Evolutionary conservation across 2,888 invertebrate genomes (phyloP).

Genomic region (Aporophyla lueneburgensis): DNA sequence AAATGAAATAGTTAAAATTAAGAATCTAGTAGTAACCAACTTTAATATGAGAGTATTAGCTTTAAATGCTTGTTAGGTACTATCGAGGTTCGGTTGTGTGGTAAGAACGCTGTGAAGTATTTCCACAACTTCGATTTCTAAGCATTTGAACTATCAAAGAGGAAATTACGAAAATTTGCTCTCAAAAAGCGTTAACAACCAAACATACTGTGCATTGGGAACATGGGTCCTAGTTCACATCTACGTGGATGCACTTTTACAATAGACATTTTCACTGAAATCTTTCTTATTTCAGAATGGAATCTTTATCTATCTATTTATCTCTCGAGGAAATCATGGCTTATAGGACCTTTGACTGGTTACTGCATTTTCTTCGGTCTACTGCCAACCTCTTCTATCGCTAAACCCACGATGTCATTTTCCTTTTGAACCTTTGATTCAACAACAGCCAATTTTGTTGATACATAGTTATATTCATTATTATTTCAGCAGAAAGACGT

Average conservation of each 20-base stretch:
- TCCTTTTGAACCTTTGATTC: not conserved
- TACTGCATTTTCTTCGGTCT: not conserved
- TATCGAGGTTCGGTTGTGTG: not conserved
- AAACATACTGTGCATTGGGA: not conserved
- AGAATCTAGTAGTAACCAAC: not conserved
- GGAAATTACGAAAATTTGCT: constrained; percentile 8
- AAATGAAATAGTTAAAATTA: not conserved
- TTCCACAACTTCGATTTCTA: constrained; percentile 23
- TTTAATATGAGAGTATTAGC: not conserved
- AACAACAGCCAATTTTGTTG: not conserved
- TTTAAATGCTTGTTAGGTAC: not conserved
- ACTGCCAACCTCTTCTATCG: no score
- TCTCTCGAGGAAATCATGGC: not conserved
- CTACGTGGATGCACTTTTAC: no score
- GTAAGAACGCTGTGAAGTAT: constrained; percentile 21
- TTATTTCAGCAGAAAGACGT: no score
- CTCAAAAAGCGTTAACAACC: not conserved
- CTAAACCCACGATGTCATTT: not conserved
- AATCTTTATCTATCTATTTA: no score
- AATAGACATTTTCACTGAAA: no score
- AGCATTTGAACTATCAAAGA: constrained; percentile 24
- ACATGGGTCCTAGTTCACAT: not conserved
- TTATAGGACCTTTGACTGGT: not conserved
- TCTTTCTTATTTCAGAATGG: not conserved
- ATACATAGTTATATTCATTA: no score